Base-by-base conservation (phyloP, 1,140 invertebrate species). In the Aphelinus atriplicis region DNA sequence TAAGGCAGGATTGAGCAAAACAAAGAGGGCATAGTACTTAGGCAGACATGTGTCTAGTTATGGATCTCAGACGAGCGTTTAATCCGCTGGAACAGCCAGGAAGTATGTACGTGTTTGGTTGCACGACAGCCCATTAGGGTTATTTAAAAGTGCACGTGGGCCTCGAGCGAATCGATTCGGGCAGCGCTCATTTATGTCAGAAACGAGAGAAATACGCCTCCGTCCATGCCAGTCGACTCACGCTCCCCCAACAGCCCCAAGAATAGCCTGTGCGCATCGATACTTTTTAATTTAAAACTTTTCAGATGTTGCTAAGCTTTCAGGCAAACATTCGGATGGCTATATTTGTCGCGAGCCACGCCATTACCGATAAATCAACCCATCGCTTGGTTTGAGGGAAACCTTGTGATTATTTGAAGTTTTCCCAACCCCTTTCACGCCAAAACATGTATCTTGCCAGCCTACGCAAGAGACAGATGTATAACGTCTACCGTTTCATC, bases 281-380 rank as follows among this genome's bases (percentile, higher is more conserved):
- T 65, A 65, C 48, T 65, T 65, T 63, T 65, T 65, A 65, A 65
- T 65, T 65, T 26, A 51, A 65, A 65, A 9, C 26, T 65, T 65
- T 65, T 65, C 10, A 43, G 58, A 60, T 65, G 47, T 65, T 42
- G 48, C 7, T 43, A 65, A 50, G 63, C 9, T 26, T n/a, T 51
- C 63, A 65, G 42, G 51, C 47, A 51, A 65, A 26, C 26, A 26
- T 26, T 26, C 26, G 26, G 26, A 26, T 26, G 26, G 58, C 58
- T 60, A 60, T 60, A 60, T 60, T 60, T 43, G 58, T 60, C 58
- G 58, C 10, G 42, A 43, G 58, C 45, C 45, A 60, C 45, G 45
- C 42, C 26, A 26, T 60, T 43, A 7, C 4, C 58, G 26, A 26
- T 26, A 26, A 26, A 26, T 26, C 26, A 26, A 26, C 26, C 26